A percentile compares a stretch with the other conserved stretches of the same genome.
Evolutionary conservation across 2,888 invertebrate genomes (phyloP).

Genomic region (Lasioglossum leucozonium): DNA sequence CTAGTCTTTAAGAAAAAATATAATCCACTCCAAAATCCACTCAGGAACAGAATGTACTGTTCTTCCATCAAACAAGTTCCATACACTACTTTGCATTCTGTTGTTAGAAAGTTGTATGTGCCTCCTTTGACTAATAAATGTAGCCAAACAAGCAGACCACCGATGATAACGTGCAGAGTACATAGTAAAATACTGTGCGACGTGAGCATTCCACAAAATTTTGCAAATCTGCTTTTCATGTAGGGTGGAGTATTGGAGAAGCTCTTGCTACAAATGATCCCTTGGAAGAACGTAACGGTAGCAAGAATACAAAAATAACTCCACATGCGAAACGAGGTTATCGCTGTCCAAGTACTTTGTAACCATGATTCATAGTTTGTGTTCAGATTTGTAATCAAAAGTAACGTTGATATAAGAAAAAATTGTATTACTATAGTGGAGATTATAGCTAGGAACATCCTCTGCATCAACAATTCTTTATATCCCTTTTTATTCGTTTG

Average conservation of each 20-base stretch:
- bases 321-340: slow-evolving; percentile 88
- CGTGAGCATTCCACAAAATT: slow-evolving; percentile 88
- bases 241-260: slow-evolving; percentile 88
- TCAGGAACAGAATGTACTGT: slow-evolving; percentile 88
- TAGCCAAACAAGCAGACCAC: slow-evolving; percentile 89
- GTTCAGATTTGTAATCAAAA: slow-evolving; percentile 86
- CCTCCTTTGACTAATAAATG: slow-evolving; percentile 89
- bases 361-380: slow-evolving; percentile 89
- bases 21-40: slow-evolving; percentile 89
- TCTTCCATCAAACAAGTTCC: slow-evolving; percentile 89
- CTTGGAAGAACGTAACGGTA: slow-evolving; percentile 88
- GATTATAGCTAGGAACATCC: slow-evolving; percentile 87
- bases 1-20: slow-evolving; percentile 87
- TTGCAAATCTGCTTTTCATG: slow-evolving; percentile 88
- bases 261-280: slow-evolving; percentile 90
- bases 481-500: slow-evolving; percentile 73
- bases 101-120: slow-evolving; percentile 86
- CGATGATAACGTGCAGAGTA: slow-evolving; percentile 87
- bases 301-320: slow-evolving; percentile 88
- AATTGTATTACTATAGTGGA: slow-evolving; percentile 86
- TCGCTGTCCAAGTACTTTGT: slow-evolving; percentile 86
- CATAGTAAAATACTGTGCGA: slow-evolving; percentile 87
- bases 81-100: slow-evolving; percentile 84
- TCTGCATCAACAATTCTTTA: slow-evolving; percentile 87
- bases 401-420: slow-evolving; percentile 77